Conservation (phyloP, 2,797 vertebrate genomes). For the Leucoraja ocellata region DNA sequence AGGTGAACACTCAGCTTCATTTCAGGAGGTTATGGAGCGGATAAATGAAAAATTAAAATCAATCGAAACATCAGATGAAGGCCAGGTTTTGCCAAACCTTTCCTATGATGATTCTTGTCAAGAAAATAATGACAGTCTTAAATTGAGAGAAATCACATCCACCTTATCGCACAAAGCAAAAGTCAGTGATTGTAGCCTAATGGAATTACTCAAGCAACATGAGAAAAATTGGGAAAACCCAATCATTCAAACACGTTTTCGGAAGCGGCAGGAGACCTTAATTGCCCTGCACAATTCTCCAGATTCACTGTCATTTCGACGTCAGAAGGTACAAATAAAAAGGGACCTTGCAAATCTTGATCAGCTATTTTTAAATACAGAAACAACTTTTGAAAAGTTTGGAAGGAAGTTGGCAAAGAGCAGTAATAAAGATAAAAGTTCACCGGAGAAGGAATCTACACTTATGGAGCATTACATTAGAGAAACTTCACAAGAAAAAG, state of each 20-base stretch:
- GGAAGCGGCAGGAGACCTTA: slow-evolving; percentile 71
- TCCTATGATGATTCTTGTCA: slow-evolving; percentile 51
- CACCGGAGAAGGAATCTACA: slow-evolving; percentile 47
- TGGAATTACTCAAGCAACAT: slow-evolving; percentile 75
- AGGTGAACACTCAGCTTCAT: slow-evolving; percentile 59
- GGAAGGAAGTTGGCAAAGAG: slow-evolving; percentile 53
- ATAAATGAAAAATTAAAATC: slow-evolving; percentile 83
- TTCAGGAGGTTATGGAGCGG: slow-evolving; percentile 77
- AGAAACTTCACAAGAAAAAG: slow-evolving; percentile 46
- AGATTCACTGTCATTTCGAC: slow-evolving; percentile 65
- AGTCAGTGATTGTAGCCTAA: slow-evolving; percentile 76
- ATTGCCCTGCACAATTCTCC: slow-evolving; percentile 64
- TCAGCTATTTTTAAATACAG: slow-evolving; percentile 61
- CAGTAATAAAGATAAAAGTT: slow-evolving; percentile 42
- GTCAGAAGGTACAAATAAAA: slow-evolving; percentile 77
- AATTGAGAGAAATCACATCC: slow-evolving; percentile 78
- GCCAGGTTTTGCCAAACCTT: slow-evolving; percentile 54
- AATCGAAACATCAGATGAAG: slow-evolving; percentile 68
- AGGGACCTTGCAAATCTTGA: slow-evolving; percentile 74
- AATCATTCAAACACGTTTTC: slow-evolving; percentile 77
- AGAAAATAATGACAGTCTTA: slow-evolving; percentile 62
- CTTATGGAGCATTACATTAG: slow-evolving; percentile 43
- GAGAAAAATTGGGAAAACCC: slow-evolving; percentile 68
- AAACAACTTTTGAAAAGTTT: slow-evolving; percentile 56
- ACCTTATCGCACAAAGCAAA: slow-evolving; percentile 76